Evolutionary conservation across 2,888 invertebrate genomes (phyloP).

Genomic region (Urechis unicinctus): DNA sequence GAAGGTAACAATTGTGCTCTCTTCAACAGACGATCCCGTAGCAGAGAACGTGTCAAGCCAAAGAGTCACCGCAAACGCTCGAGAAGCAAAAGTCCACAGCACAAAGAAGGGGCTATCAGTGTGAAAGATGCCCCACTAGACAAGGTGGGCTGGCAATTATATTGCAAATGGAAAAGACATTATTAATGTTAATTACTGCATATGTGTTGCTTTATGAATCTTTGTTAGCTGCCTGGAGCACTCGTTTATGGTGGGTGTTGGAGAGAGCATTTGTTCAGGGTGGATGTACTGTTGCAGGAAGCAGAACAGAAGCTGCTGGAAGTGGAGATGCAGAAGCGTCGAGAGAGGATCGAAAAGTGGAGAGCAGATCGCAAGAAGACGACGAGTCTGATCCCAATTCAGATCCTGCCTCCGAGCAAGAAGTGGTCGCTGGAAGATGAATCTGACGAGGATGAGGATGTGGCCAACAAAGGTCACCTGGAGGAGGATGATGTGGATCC

Average conservation of each 20-base stretch:
- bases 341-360: conserved; percentile 94
- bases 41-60: neutral
- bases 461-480: conserved; percentile 30
- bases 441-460: conserved; percentile 66
- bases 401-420: conserved; percentile 54
- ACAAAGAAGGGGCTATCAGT: conserved; percentile 32
- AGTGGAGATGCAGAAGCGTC: conserved; percentile 88
- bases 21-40: no score
- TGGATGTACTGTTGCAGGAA: conserved; percentile 27
- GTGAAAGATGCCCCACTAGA: conserved; percentile 46
- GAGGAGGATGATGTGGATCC: conserved; percentile 62
- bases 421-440: conserved; percentile 96
- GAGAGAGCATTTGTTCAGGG: neutral
- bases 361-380: conserved; percentile 85
- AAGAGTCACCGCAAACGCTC: neutral
- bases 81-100: conserved; percentile 24
- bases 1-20: no score
- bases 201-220: neutral
- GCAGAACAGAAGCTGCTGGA: conserved; percentile 60
- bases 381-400: conserved; percentile 63
- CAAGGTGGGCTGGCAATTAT: no score
- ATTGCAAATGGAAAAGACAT: no score
- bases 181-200: neutral
- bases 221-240: no score
- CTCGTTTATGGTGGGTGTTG: neutral